Conservation (phyloP, 2,888 invertebrate genomes). For the Caenorhabditis doughertyi region DNA sequence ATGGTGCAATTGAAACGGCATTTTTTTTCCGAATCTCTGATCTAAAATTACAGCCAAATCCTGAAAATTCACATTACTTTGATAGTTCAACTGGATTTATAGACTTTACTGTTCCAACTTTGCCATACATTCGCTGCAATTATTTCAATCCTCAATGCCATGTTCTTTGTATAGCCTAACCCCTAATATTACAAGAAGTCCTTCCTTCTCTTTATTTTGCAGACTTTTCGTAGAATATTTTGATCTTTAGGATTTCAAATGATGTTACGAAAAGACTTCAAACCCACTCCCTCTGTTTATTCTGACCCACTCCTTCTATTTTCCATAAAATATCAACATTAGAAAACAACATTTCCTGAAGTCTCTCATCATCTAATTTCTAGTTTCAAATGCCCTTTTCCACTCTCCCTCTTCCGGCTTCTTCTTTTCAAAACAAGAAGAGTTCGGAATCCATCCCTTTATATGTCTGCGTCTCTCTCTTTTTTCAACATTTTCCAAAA, state of each 20-base stretch:
- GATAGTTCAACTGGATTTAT: too few relatives aligned
- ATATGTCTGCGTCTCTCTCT: not conserved
- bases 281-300: not conserved
- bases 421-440: conserved; percentile 2
- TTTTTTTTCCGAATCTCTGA: too few relatives aligned
- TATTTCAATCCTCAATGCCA: too few relatives aligned
- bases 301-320: not conserved
- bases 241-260: not conserved
- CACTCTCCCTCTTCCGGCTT: not conserved
- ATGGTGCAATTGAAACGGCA: too few relatives aligned
- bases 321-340: not conserved
- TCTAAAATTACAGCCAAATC: too few relatives aligned
- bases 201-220: too few relatives aligned
- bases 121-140: too few relatives aligned
- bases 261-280: not conserved
- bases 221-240: too few relatives aligned
- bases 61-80: too few relatives aligned
- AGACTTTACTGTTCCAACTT: too few relatives aligned
- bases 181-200: too few relatives aligned
- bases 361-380: conserved; percentile 4
- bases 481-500: conserved; percentile 20
- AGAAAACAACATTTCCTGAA: not conserved
- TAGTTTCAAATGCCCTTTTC: not conserved
- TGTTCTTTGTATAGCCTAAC: too few relatives aligned
- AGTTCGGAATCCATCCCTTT: conserved; percentile 8